Evolutionary conservation across 2,888 invertebrate genomes (phyloP).

Genomic region (Conomelus anceps): DNA sequence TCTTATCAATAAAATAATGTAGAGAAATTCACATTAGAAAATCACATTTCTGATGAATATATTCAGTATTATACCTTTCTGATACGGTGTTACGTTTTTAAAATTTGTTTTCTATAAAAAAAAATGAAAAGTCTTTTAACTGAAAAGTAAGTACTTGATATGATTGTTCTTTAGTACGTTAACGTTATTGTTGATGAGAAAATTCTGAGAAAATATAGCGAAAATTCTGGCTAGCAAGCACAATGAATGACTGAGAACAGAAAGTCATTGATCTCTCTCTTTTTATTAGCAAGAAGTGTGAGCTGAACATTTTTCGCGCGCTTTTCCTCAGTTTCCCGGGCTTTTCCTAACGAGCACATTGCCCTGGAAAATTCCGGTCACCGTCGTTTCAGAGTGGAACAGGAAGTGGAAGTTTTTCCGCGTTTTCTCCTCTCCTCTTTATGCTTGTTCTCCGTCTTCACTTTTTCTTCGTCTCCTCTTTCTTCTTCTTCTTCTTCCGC

Average conservation of each 20-base stretch:
- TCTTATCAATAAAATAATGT: too few relatives aligned
- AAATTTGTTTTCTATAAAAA: too few relatives aligned
- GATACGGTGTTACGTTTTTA: too few relatives aligned
- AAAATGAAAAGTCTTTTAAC: too few relatives aligned
- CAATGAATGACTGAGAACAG: background rate
- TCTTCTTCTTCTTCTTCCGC: background rate
- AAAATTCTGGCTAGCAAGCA: background rate
- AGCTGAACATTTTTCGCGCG: background rate
- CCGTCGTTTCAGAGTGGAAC: too few relatives aligned
- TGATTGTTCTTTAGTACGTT: too few relatives aligned
- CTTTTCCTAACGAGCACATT: background rate
- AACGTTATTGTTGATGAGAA: too few relatives aligned
- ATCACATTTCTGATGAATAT: too few relatives aligned
- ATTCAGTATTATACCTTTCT: too few relatives aligned
- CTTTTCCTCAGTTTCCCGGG: background rate
- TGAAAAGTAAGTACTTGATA: too few relatives aligned
- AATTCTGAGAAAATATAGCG: too few relatives aligned
- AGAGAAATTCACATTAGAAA: too few relatives aligned
- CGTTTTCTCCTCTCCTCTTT: background rate
- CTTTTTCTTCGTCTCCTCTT: background rate
- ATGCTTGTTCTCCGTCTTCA: background rate
- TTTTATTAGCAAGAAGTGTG: background rate
- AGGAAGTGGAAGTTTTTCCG: background rate
- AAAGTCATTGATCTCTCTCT: background rate
- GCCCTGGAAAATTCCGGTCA: background rate